Conservation (phyloP, 2,888 invertebrate genomes). For the Xestia rhomboidea region DNA sequence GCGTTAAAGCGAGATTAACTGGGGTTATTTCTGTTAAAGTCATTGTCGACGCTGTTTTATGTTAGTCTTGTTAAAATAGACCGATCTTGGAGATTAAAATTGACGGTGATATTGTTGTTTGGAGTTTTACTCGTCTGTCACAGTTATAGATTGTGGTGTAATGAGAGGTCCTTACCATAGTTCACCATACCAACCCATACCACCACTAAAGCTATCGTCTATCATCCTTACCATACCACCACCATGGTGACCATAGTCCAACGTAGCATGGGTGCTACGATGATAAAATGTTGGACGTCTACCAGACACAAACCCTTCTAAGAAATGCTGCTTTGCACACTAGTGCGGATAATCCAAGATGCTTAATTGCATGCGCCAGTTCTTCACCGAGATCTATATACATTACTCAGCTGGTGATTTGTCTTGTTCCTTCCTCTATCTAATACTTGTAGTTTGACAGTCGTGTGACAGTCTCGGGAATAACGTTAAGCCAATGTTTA, state of each 20-base stretch:
- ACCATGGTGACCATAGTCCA: neutral
- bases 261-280: neutral
- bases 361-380: neutral
- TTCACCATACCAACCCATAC: neutral
- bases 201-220: too few relatives aligned
- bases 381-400: neutral
- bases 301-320: too few relatives aligned
- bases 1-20: conserved; percentile 65
- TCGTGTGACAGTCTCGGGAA: neutral
- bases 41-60: conserved; percentile 61
- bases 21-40: conserved; percentile 69
- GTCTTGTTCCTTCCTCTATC: neutral
- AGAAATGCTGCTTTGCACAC: neutral
- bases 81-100: conserved; percentile 11
- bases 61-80: conserved; percentile 39
- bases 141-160: neutral
- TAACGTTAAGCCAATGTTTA: neutral
- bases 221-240: too few relatives aligned
- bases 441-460: neutral
- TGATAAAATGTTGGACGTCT: neutral
- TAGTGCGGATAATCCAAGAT: neutral
- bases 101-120: neutral
- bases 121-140: neutral
- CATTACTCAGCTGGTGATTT: neutral
- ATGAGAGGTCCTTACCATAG: neutral